Evolutionary conservation across 2,797 vertebrate species (phyloP).

Genomic region (Carduelis carduelis): DNA sequence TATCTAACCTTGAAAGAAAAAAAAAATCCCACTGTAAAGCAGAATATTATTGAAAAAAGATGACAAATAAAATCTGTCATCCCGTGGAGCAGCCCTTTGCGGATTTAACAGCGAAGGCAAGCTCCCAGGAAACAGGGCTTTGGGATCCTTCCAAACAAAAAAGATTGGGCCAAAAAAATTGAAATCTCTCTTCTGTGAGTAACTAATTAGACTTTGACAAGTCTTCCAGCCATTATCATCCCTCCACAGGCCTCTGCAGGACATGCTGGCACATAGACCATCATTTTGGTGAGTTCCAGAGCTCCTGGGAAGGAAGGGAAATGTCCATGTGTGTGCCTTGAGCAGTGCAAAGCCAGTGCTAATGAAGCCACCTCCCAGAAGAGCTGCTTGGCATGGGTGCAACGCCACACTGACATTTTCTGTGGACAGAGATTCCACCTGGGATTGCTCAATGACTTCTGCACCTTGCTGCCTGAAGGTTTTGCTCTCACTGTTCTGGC

Average conservation of each 20-base stretch:
- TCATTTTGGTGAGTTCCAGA: neutral
- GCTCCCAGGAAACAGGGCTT: constrained; percentile 32
- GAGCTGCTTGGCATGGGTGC: neutral
- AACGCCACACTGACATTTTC: neutral
- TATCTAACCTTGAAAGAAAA: constrained; percentile 34
- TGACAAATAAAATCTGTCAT: constrained; percentile 26
- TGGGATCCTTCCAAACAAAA: constrained; percentile 43
- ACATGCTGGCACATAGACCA: neutral
- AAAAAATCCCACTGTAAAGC: neutral
- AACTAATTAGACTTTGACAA: constrained; percentile 62
- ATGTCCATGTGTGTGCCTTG: fast-evolving
- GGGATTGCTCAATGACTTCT: neutral
- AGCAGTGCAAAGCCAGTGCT: neutral
- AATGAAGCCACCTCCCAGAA: neutral
- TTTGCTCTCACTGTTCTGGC: neutral
- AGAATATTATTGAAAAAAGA: constrained; percentile 18
- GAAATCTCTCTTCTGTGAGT: constrained; percentile 53
- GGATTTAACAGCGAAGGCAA: neutral
- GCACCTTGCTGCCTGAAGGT: neutral
- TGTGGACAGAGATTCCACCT: neutral
- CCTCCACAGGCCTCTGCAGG: constrained; percentile 15
- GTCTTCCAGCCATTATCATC: neutral
- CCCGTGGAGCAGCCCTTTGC: neutral
- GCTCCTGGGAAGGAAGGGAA: neutral
- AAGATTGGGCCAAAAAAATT: neutral